Percentiles rank a stretch among this genome's conserved stretches.
Conservation (phyloP, 2,797 vertebrate genomes). For the Xiphophorus birchmanni region DNA sequence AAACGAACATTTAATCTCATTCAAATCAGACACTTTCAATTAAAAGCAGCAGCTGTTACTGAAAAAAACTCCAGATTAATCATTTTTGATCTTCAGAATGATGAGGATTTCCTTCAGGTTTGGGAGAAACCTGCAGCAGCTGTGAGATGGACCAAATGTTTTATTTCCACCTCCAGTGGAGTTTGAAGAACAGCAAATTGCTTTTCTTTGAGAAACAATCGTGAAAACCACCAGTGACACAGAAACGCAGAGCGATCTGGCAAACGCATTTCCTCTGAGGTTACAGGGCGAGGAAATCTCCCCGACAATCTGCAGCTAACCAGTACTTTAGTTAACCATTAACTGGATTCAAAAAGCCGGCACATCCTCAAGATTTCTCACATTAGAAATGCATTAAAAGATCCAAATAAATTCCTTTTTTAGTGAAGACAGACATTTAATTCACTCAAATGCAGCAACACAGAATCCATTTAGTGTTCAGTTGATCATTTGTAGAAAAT, state of each 20-base stretch:
- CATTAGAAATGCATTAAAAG: no score
- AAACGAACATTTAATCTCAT: background rate
- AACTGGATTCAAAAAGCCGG: no score
- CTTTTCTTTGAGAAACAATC: constrained; percentile 45
- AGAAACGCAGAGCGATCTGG: constrained; percentile 11
- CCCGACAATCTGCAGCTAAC: constrained; percentile 32
- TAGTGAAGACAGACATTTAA: no score
- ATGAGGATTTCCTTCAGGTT: background rate
- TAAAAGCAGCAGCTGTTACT: background rate
- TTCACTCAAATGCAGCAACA: no score
- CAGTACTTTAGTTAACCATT: background rate
- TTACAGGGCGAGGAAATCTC: constrained; percentile 28
- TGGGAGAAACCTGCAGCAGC: constrained; percentile 15
- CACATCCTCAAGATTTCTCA: no score
- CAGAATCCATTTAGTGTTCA: no score
- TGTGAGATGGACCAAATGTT: constrained; percentile 14
- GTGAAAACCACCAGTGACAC: constrained; percentile 25
- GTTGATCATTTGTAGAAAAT: no score
- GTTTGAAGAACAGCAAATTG: constrained; percentile 32
- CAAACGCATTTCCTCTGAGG: constrained; percentile 40
- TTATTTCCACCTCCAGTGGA: constrained; percentile 27
- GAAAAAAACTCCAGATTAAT: background rate
- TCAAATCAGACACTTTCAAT: background rate
- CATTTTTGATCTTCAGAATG: no score
- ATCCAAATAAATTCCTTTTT: no score